A percentile compares a stretch with the other conserved stretches of the same genome.
phyloP scores from a whole-genome alignment of 2,888 invertebrate genomes.

The Dysmachus trigonus region DNA sequence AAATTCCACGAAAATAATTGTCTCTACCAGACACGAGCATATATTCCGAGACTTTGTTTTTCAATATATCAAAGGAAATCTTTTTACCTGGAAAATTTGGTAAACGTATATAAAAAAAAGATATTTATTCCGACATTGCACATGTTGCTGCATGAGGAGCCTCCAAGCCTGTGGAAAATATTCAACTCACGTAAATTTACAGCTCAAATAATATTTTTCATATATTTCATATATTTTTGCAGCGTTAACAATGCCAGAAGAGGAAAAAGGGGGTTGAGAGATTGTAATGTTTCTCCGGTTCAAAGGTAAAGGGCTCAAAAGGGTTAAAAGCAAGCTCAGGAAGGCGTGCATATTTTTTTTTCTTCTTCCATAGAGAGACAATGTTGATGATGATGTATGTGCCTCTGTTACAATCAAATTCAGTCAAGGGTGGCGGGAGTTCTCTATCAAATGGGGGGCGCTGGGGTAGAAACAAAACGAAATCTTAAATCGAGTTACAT shows the following conservation, averaged over 20 bases:
- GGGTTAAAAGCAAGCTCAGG: neutral
- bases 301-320: neutral
- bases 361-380: neutral
- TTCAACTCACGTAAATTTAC: neutral
- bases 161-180: neutral
- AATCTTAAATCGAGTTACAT: slow-evolving; percentile 33
- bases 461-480: slow-evolving; percentile 3
- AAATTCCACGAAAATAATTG: neutral
- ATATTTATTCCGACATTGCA: neutral
- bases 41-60: neutral
- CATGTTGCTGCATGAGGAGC: neutral
- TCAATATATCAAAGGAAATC: neutral
- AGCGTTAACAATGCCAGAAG: neutral
- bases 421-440: neutral
- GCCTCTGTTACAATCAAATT: neutral
- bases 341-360: neutral
- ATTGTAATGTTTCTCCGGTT: neutral
- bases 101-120: neutral
- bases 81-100: neutral
- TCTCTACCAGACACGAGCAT: neutral
- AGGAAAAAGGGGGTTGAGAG: neutral
- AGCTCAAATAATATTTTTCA: neutral
- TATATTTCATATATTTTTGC: neutral
- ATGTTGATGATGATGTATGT: neutral
- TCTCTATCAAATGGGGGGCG: neutral